Evolutionary conservation across 2,113 vertebrate species (phyloP), one percentile per base, ranked within the genome.

Genomic region (Pristiophorus japonicus): DNA sequence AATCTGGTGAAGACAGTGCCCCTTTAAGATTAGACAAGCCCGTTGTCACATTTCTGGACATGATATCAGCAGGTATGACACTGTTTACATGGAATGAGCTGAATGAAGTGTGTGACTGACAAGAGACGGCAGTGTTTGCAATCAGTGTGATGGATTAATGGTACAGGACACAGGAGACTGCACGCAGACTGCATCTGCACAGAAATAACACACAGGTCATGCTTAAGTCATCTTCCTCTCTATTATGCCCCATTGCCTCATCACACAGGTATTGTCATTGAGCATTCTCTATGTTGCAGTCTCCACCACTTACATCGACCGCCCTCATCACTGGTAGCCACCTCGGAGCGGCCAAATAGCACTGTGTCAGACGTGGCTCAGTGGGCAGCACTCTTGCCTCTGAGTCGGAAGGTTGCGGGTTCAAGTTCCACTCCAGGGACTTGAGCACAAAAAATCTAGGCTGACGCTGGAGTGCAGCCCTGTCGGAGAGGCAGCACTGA

Each of bases 171-270:
- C 59, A 42, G 88, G 34, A 92, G 88, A 92, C 7, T 65, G 88
- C 59, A 63, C 4, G 34, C 88, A 65, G 62, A 63, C 34, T 38
- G 34, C 59, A 65, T 65, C 34, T 16, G 10, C 55, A 22, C 59
- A 63, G n/a, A 65, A 65, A 92, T 92, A 92, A 38, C 88, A 92
- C 88, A 92, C 59, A 6, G 88, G 88, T 92, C 88, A 92, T 8
- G 38, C 59, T 63, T 34, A 62, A 92, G 59, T 62, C 30, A 92
- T 63, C 22, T 92, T 92, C 55, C 55, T 91, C 14, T 38, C 30
- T 59, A 59, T 92, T 63, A 22, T 92, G 30, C 16, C 59, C 62
- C n/a, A 62, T 65, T 92, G 88, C 34, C 88, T 92, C 59, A 92
- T 92, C 59, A 24, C 59, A 63, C 34, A 63, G 16, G 34, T 62